Evolutionary conservation across 2,888 invertebrate genomes (phyloP), one percentile per base, ranked within the genome.

Genomic region (Oscheius sp.): DNA sequence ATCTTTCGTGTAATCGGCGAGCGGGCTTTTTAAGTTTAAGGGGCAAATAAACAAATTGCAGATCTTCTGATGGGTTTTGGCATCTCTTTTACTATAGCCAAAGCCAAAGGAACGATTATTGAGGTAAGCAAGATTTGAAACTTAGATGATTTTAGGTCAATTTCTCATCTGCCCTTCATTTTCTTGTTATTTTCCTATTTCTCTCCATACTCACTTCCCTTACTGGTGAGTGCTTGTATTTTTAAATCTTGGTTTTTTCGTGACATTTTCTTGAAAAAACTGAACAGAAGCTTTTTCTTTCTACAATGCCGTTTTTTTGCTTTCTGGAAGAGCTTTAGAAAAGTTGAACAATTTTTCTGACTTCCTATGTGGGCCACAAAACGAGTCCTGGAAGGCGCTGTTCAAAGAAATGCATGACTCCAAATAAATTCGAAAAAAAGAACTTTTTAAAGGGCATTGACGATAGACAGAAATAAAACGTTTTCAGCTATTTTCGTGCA

Each of bases 41-140:
- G n/a, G n/a, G n/a, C n/a, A n/a, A n/a, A n/a, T n/a, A n/a, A n/a
- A 8, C 20, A 45, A 5, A 3, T 64, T 82, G 37, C 71, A 83
- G 83, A 83, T 66, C 70, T 83, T 20, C 74, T 83, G 17, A 76
- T 84, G 46, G 84, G 84, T 31, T 84, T 84, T 65, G 84, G 84
- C 0, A 70, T 83, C 2, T 75, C 84, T 6, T 84, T 84, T 69
- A 70, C 79, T 10, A 81, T 84, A 25, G 84, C 84, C 4, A 71
- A 70, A 4, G 65, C 75, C 12, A 76, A 82, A 69, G 82, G 81
- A 23, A 82, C 81, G 67, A 45, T 70, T 4, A 75, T 83, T 45
- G 72, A 64, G 20, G 76, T 80, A 25, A 37, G 39, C 3, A n/a
- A n/a, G n/a, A n/a, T n/a, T n/a, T n/a, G n/a, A n/a, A 5, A 6